Conservation (phyloP, 1,140 invertebrate genomes). For the Drosophila watanabei region DNA sequence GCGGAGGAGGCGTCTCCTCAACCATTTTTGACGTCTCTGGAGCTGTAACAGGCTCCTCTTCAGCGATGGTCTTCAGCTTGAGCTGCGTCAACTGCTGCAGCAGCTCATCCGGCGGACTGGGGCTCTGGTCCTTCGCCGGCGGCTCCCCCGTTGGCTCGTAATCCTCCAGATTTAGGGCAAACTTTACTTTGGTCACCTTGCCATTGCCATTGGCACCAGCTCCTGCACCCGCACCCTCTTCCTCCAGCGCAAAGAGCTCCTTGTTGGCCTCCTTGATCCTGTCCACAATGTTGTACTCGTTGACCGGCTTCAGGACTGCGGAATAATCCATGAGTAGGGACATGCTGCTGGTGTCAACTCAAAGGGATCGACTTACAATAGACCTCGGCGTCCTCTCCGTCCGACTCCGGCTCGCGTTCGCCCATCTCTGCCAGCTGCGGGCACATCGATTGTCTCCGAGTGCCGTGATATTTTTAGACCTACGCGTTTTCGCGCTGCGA, state of each 20-base stretch:
- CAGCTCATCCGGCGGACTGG: conserved; percentile 65
- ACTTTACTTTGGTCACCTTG: conserved; percentile 74
- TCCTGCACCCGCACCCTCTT: background rate
- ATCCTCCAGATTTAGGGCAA: conserved; percentile 75
- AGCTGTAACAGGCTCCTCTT: conserved; percentile 32
- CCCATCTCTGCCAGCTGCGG: conserved; percentile 86
- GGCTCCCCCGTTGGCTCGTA: conserved; percentile 63
- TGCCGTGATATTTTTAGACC: conserved; percentile 66
- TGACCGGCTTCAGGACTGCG: conserved; percentile 82
- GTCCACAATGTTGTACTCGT: conserved; percentile 85
- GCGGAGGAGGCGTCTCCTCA: background rate
- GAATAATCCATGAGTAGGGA: conserved; percentile 66
- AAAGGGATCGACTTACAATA: conserved; percentile 71
- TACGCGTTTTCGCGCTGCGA: conserved; percentile 39
- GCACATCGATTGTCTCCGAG: conserved; percentile 46
- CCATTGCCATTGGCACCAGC: conserved; percentile 7
- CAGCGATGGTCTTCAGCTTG: conserved; percentile 64
- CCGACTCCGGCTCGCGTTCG: conserved; percentile 96
- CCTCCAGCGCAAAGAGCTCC: conserved; percentile 66
- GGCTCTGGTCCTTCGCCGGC: conserved; percentile 15
- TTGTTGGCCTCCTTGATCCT: conserved; percentile 85
- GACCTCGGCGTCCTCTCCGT: conserved; percentile 95
- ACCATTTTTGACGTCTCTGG: background rate
- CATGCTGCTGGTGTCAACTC: conserved; percentile 31
- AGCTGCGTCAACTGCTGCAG: conserved; percentile 89